phyloP scores from a whole-genome alignment of 1,140 invertebrate genomes.

The Procambarus virginalis region DNA sequence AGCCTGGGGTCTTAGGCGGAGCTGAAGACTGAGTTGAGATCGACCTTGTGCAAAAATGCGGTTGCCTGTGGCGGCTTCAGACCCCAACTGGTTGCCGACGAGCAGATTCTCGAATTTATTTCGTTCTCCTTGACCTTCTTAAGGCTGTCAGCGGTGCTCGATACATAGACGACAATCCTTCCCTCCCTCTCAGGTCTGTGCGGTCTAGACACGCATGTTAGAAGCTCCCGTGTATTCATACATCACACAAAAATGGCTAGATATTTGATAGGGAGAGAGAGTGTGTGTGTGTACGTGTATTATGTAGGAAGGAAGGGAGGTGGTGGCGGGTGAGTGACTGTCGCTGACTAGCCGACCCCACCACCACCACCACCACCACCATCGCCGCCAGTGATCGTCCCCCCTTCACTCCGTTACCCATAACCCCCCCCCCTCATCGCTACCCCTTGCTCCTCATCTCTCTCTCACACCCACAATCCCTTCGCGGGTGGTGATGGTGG shows the following conservation, averaged over 20 bases:
- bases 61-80: too few species aligned
- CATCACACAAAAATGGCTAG: too few species aligned
- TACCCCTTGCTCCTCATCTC: not conserved
- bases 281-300: not conserved
- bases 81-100: slow-evolving; percentile 2
- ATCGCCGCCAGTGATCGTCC: slow-evolving; percentile 43
- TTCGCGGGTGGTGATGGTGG: too few species aligned
- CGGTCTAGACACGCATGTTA: too few species aligned
- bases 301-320: slow-evolving; percentile 45
- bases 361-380: not conserved
- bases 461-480: too few species aligned
- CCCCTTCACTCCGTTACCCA: slow-evolving; percentile 7
- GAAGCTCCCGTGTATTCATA: too few species aligned
- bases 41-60: too few species aligned
- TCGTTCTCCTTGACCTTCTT: slow-evolving; percentile 49
- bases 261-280: too few species aligned
- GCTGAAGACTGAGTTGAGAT: too few species aligned
- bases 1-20: too few species aligned
- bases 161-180: not conserved
- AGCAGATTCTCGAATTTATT: slow-evolving; percentile 25
- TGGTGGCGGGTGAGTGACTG: slow-evolving; percentile 3
- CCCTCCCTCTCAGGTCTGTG: too few species aligned
- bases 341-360: slow-evolving; percentile 53
- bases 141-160: not conserved
- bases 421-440: not conserved